Base-by-base conservation (phyloP, 1,140 invertebrate species). In the Anoplophora glabripennis region DNA sequence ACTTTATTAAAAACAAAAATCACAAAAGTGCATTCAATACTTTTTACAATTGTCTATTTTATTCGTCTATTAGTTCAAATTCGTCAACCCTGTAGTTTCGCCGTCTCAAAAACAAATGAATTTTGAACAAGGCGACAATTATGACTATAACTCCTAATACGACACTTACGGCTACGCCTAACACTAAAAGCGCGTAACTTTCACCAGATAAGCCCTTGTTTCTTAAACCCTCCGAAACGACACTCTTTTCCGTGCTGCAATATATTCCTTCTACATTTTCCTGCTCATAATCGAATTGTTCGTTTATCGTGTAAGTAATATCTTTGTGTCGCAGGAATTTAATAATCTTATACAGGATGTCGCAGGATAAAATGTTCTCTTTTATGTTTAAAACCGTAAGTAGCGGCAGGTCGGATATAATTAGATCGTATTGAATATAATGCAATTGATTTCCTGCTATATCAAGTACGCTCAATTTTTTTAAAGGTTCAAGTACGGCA, bases 211-310 rank as follows among this genome's bases (percentile, higher is more conserved):
- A 11, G 12, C 14, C 17, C 8, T 28, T 41, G 11, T 10, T 37
- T n/a, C 18, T 41, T 0, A 34, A 47, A 28, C 35, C 3, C 34
- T 14, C 21, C 51, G 35, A 33, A 40, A 15, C 51, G 55, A 7
- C 7, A 9, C 35, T 40, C 9, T 60, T 4, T 38, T 49, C 38
- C 51, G 66, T 63, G 41, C 57, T 62, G 42, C 72, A 74, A 47
- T 67, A 66, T 54, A 74, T 74, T 7, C 72, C 72, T 11, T 61
- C 70, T 12, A 74, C 65, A 61, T 74, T 74, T 42, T 73, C 66
- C 40, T 66, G 63, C 33, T 69, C 59, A 41, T 67, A 62, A n/a
- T 68, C 41, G 4, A 69, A 56, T 46, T 67, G 49, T 49, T 74
- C 67, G 49, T 68, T 68, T 7, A 65, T 55, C 1, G 66, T 72